Percentiles rank a stretch among this genome's conserved stretches.
Evolutionary conservation across 2,888 invertebrate genomes (phyloP).

Genomic region (Octonoba sinensis): DNA sequence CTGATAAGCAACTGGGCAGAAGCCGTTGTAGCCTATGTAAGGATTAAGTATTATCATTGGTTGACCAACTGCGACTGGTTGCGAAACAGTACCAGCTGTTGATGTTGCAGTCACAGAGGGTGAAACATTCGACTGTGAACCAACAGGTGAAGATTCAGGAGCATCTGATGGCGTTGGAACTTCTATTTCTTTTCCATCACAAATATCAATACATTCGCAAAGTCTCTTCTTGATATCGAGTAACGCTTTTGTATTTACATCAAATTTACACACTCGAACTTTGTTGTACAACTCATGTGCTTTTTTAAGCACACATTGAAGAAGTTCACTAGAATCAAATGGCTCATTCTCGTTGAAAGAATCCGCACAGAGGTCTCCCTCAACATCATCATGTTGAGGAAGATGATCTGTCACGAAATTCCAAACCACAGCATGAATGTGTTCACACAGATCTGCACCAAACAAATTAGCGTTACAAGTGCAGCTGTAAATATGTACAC

Average conservation of each 20-base stretch:
- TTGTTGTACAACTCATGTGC: conserved; percentile 31
- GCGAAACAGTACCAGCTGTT: too few relatives aligned
- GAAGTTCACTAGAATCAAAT: neutral
- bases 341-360: too few relatives aligned
- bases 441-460: conserved; percentile 45
- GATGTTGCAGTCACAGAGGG: too few relatives aligned
- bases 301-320: conserved; percentile 12
- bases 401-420: conserved; percentile 40
- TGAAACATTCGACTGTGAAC: neutral
- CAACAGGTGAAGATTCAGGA: neutral
- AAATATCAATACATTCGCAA: conserved; percentile 38
- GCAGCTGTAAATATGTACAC: conserved; percentile 48
- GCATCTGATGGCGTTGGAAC: neutral
- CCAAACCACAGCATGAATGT: conserved; percentile 51
- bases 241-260: conserved; percentile 23
- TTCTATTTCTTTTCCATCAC: conserved; percentile 13
- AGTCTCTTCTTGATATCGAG: conserved; percentile 13
- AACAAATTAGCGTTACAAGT: conserved; percentile 44
- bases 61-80: too few relatives aligned
- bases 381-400: conserved; percentile 3
- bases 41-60: too few relatives aligned
- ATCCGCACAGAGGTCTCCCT: too few relatives aligned
- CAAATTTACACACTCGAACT: conserved; percentile 16
- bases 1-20: too few relatives aligned
- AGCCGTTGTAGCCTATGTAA: too few relatives aligned